Conservation (phyloP, 2,113 vertebrate genomes). For the Pseudois nayaur region DNA sequence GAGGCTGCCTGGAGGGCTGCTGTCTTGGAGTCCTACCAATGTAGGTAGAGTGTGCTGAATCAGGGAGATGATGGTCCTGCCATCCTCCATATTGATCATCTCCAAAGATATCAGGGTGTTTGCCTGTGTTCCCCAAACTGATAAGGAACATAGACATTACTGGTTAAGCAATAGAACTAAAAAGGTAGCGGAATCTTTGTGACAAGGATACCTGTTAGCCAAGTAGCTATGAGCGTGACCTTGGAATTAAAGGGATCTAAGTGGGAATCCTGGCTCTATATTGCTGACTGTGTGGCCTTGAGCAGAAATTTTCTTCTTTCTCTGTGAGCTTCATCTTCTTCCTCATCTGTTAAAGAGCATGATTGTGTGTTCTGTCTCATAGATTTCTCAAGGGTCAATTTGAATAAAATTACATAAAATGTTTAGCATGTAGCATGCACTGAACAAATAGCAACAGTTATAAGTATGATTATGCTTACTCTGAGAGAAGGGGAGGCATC, state of each 20-base stretch:
- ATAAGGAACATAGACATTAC: not conserved
- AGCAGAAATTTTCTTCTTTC: not conserved
- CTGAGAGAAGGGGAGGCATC: not conserved
- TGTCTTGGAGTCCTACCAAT: not conserved
- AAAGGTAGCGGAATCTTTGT: not conserved
- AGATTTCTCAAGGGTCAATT: not conserved
- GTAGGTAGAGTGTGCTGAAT: not conserved
- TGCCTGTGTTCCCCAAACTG: not conserved
- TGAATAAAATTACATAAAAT: not conserved
- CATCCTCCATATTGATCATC: not conserved
- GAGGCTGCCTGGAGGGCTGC: not conserved
- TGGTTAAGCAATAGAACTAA: not conserved
- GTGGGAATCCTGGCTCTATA: not conserved
- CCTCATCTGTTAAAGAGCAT: not conserved
- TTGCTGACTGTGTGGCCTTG: not conserved
- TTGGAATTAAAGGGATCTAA: not conserved
- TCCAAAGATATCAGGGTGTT: not conserved
- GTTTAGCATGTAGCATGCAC: not conserved
- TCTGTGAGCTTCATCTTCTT: not conserved
- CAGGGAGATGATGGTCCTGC: not conserved
- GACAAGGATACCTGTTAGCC: not conserved
- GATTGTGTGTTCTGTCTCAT: not conserved
- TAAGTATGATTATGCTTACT: not conserved
- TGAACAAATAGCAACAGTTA: not conserved
- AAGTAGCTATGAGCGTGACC: not conserved